Conservation (phyloP, 2,113 vertebrate genomes). For the Cettia cetti region DNA sequence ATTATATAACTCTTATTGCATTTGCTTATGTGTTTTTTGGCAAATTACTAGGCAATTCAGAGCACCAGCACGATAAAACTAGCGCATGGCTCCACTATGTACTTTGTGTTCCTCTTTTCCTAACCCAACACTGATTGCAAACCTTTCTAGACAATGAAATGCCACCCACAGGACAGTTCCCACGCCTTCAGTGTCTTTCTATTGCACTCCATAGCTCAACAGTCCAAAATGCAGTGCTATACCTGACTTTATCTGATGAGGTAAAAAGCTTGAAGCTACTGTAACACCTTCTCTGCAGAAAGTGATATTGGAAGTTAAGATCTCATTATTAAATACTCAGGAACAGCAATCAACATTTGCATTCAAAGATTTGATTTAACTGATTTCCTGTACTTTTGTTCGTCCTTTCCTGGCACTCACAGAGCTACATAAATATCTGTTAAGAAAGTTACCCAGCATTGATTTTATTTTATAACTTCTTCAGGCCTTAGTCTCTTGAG, state of each 20-base stretch:
- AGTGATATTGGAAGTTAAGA: not conserved
- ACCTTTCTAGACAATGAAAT: not conserved
- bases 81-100: not conserved
- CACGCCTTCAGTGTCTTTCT: not conserved
- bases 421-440: not conserved
- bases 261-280: not conserved
- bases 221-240: accelerated
- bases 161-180: not conserved
- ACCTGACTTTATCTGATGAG: not conserved
- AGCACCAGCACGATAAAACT: not conserved
- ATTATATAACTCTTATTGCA: not conserved
- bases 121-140: not conserved
- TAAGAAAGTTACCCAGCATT: not conserved
- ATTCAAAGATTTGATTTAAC: not conserved
- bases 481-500: not conserved
- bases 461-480: not conserved
- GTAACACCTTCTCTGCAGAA: not conserved
- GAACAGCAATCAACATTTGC: not conserved
- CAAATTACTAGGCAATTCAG: not conserved
- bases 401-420: not conserved
- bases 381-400: not conserved
- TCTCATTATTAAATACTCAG: not conserved
- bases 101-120: not conserved
- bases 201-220: not conserved
- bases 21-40: not conserved